A percentile compares a stretch with the other conserved stretches of the same genome.
Evolutionary conservation across 1,140 invertebrate genomes (phyloP).

Genomic region (Orussus abietinus): DNA sequence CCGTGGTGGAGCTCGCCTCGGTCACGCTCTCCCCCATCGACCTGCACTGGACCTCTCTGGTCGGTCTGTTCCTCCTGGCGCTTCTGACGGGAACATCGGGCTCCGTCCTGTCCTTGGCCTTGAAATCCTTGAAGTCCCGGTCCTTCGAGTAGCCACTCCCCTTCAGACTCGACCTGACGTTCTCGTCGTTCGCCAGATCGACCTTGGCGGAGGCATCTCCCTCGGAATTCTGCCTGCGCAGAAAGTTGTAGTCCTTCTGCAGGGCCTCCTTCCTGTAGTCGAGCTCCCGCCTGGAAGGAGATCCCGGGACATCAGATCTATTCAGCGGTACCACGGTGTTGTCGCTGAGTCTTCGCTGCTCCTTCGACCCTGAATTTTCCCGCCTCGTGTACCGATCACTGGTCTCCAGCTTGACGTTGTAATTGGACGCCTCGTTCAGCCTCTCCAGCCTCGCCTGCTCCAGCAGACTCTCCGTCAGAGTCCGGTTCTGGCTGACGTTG

Average conservation of each 20-base stretch:
- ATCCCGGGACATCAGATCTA: slow-evolving; percentile 21
- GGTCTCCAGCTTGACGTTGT: slow-evolving; percentile 30
- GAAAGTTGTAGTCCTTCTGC: slow-evolving; percentile 33
- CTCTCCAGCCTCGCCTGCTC: slow-evolving; percentile 39
- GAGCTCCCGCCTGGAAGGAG: slow-evolving; percentile 27
- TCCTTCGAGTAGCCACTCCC: slow-evolving; percentile 10
- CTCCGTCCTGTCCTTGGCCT: slow-evolving; percentile 37
- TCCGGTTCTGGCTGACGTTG: slow-evolving; percentile 42
- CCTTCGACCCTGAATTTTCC: slow-evolving; percentile 23
- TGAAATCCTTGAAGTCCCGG: slow-evolving; percentile 27
- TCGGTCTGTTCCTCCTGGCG: slow-evolving; percentile 42
- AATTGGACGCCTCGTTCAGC: slow-evolving; percentile 39
- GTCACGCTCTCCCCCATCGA: slow-evolving; percentile 48
- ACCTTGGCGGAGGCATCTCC: slow-evolving; percentile 35
- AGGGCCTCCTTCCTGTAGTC: slow-evolving; percentile 21
- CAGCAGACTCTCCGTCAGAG: slow-evolving; percentile 35
- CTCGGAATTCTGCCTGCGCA: slow-evolving; percentile 47
- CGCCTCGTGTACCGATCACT: slow-evolving; percentile 28
- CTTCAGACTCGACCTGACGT: slow-evolving; percentile 15
- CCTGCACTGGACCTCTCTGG: slow-evolving; percentile 44
- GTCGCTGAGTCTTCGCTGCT: slow-evolving; percentile 42
- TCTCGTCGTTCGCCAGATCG: slow-evolving; percentile 21
- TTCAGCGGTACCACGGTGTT: slow-evolving; percentile 30
- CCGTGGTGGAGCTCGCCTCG: slow-evolving; percentile 23
- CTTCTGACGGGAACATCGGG: slow-evolving; percentile 50